phyloP scores from a whole-genome alignment of 2,113 vertebrate genomes.

The Paramormyrops kingsleyae region DNA sequence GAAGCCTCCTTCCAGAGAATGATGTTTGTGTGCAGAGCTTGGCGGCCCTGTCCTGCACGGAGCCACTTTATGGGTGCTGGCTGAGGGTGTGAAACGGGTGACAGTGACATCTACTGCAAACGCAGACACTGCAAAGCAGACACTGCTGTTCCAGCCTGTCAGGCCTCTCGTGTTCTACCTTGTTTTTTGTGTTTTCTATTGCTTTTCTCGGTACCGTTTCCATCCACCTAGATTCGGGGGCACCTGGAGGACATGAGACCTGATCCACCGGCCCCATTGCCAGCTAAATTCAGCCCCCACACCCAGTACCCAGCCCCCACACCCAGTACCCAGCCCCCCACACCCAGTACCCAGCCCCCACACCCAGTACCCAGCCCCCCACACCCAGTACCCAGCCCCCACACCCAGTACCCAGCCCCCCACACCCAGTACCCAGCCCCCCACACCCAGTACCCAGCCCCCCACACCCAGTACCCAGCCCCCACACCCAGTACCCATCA shows the following conservation, averaged over 20 bases:
- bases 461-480: neutral
- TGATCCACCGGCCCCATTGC: neutral
- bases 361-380: too few species aligned
- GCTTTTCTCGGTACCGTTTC: neutral
- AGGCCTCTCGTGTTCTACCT: neutral
- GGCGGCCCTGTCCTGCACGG: neutral
- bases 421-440: neutral
- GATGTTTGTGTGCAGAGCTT: neutral
- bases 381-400: neutral
- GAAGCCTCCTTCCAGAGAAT: neutral
- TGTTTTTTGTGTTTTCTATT: neutral
- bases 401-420: neutral
- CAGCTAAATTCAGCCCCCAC: neutral
- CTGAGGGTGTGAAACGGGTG: neutral
- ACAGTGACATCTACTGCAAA: neutral
- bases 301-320: neutral
- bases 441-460: neutral
- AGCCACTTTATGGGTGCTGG: neutral
- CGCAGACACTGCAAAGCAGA: neutral
- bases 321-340: neutral
- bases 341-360: neutral
- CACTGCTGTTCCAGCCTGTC: neutral
- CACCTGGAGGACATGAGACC: neutral
- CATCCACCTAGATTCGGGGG: neutral
- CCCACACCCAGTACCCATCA: neutral